These are phyloP conservation scores for Selene dorsalis DNA, from an alignment of 2,797 vertebrate genomes.

Conservation along the genomic window DNA sequence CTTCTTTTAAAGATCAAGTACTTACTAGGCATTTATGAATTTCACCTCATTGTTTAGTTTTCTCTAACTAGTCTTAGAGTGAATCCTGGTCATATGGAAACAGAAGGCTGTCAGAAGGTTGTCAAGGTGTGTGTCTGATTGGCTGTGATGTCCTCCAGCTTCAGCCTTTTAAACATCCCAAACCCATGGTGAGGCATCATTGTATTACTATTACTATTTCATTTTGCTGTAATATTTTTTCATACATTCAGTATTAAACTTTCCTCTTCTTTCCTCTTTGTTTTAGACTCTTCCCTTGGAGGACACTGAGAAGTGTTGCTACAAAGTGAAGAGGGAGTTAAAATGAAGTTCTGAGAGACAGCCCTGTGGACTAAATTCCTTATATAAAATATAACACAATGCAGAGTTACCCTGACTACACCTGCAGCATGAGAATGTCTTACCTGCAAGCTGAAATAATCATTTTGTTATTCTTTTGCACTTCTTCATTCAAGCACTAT, in stretches of 20 bases:
- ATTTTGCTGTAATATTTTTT: background rate
- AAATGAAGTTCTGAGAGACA: background rate
- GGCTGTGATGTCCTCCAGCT: too few species aligned
- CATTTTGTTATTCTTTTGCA: background rate
- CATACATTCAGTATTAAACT: background rate
- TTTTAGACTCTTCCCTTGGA: background rate
- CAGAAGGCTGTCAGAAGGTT: background rate
- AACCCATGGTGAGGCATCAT: too few species aligned
- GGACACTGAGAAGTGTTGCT: background rate
- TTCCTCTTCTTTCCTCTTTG: background rate
- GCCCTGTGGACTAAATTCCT: background rate
- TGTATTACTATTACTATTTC: too few species aligned
- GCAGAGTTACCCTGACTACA: background rate
- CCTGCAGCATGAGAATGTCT: background rate
- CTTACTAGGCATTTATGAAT: background rate
- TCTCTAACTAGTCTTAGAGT: too few species aligned
- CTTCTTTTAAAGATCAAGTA: background rate
- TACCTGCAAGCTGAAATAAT: background rate
- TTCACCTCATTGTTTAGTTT: too few species aligned
- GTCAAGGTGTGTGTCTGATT: background rate
- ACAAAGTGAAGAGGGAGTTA: background rate
- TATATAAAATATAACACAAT: background rate
- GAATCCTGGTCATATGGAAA: too few species aligned
- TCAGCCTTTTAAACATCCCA: too few species aligned
- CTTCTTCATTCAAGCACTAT: conserved; percentile 5